phyloP scores from a whole-genome alignment of 2,888 invertebrate genomes.

The Zhuqinia jingwanae region DNA sequence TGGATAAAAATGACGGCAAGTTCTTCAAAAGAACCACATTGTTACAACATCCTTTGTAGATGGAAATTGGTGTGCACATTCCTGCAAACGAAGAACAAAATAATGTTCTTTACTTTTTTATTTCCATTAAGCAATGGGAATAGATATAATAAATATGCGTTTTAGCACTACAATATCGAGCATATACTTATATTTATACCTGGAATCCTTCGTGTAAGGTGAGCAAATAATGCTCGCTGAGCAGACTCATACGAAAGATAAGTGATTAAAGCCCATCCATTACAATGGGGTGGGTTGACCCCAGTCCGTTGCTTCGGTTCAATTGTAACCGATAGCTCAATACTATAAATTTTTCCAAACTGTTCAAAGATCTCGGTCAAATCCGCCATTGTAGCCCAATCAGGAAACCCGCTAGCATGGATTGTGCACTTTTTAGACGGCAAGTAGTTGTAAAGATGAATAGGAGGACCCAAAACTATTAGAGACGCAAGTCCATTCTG shows the following conservation, averaged over 20 bases:
- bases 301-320: slow-evolving; percentile 54
- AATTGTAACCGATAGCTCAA: slow-evolving; percentile 74
- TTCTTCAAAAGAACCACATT: slow-evolving; percentile 77
- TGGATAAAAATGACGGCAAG: slow-evolving; percentile 73
- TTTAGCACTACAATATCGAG: too few relatives aligned
- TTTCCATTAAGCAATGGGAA: neutral
- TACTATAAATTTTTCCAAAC: slow-evolving; percentile 76
- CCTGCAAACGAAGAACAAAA: slow-evolving; percentile 61
- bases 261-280: slow-evolving; percentile 77
- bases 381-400: slow-evolving; percentile 77
- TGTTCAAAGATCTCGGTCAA: slow-evolving; percentile 75
- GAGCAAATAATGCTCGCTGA: slow-evolving; percentile 76
- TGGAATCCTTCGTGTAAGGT: slow-evolving; percentile 74
- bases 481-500: slow-evolving; percentile 69
- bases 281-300: slow-evolving; percentile 55
- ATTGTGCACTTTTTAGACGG: slow-evolving; percentile 76
- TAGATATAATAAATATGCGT: too few relatives aligned
- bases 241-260: slow-evolving; percentile 75
- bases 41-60: slow-evolving; percentile 77
- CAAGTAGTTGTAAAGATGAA: slow-evolving; percentile 74
- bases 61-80: slow-evolving; percentile 73
- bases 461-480: slow-evolving; percentile 76
- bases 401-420: slow-evolving; percentile 73
- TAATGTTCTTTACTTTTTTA: neutral
- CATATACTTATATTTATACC: too few relatives aligned